phyloP scores from a whole-genome alignment of 1,140 invertebrate genomes.

The Danaus melanippus region DNA sequence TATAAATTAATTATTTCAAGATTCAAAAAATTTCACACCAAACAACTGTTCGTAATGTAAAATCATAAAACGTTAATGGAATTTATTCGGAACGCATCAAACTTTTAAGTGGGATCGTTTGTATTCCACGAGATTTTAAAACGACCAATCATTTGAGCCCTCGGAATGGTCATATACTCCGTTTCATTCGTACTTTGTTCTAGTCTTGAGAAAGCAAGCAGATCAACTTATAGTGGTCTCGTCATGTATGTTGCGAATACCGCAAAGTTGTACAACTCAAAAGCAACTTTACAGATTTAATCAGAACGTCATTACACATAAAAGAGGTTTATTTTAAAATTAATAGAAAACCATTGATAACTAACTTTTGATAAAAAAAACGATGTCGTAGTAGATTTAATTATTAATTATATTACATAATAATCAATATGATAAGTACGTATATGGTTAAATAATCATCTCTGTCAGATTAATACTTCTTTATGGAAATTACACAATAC shows the following conservation, averaged over 20 bases:
- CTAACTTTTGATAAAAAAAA: no score
- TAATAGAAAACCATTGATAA: no score
- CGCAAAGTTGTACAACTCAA: conserved; percentile 37
- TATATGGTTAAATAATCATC: no score
- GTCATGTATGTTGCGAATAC: conserved; percentile 30
- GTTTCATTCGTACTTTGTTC: conserved; percentile 11
- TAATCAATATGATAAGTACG: no score
- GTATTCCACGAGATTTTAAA: conserved; percentile 41
- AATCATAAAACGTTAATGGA: conserved; percentile 60
- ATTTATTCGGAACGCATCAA: conserved; percentile 62
- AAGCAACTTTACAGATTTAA: conserved; percentile 47
- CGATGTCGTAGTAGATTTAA: no score
- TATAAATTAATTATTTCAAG: neutral
- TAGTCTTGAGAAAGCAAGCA: neutral
- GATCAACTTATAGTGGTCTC: conserved; percentile 29
- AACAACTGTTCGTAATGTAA: conserved; percentile 57
- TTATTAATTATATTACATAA: no score
- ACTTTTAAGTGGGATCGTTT: conserved; percentile 60
- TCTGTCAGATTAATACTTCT: no score
- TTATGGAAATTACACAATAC: no score
- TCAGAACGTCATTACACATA: conserved; percentile 23
- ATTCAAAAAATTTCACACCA: conserved; percentile 10
- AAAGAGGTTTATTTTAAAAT: no score
- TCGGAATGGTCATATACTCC: conserved; percentile 10
- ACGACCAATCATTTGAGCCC: conserved; percentile 25